A percentile compares a stretch with the other conserved stretches of the same genome.
Conservation (phyloP, 2,113 vertebrate genomes). For the Mesoclemmys tuberculata region DNA sequence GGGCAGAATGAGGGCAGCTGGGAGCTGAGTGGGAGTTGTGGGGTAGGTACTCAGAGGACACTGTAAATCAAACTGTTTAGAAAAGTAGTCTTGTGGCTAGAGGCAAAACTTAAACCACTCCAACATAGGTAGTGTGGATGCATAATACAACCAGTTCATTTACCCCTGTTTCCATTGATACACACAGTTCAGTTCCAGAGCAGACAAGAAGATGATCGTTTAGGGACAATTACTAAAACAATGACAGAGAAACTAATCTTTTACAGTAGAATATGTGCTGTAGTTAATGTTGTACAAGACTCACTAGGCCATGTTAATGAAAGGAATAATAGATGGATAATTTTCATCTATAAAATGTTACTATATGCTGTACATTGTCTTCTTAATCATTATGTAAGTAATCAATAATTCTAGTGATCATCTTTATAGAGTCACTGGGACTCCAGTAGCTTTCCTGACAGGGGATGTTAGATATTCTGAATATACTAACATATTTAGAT, state of each 20-base stretch:
- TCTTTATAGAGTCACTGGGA: conserved; percentile 31
- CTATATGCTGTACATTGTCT: background rate
- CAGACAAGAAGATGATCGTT: background rate
- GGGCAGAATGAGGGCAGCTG: no score
- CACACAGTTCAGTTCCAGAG: background rate
- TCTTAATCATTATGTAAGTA: background rate
- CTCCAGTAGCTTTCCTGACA: conserved; percentile 18
- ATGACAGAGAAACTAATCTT: background rate
- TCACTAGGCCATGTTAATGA: background rate
- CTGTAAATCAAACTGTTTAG: background rate
- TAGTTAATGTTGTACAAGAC: background rate
- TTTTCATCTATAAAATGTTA: background rate
- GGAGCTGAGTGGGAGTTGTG: accelerated
- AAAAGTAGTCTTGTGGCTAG: accelerated
- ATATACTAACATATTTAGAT: background rate
- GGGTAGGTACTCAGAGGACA: accelerated
- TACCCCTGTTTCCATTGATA: background rate
- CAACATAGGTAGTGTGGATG: background rate
- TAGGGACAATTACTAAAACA: background rate
- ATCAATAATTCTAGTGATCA: conserved; percentile 12
- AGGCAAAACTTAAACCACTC: background rate
- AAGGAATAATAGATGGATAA: background rate
- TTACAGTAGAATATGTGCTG: background rate
- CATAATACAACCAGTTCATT: background rate
- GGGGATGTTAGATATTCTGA: conserved; percentile 26